These are phyloP conservation scores for Ganaspis sp. DNA, from an alignment of 1,140 invertebrate species.

Conservation along the genomic window DNA sequence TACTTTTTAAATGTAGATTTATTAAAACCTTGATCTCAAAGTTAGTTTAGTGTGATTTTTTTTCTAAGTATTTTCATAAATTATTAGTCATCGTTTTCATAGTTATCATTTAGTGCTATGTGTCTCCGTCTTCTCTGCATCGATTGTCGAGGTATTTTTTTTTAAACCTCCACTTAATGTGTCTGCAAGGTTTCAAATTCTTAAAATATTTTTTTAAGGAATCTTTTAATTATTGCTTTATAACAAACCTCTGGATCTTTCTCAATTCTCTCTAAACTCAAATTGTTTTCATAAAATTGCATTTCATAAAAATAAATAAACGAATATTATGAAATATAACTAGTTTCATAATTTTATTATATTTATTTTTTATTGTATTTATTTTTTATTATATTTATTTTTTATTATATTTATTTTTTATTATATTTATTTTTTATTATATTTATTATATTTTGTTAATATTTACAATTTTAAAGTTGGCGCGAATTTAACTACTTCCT, in stretches of 20 bases:
- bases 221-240: conserved; percentile 36
- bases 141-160: conserved; percentile 76
- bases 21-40: conserved; percentile 1
- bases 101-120: conserved; percentile 62
- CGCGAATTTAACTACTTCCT: too few relatives aligned
- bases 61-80: conserved; percentile 31
- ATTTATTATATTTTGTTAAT: too few relatives aligned
- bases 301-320: too few relatives aligned
- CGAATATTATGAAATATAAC: too few relatives aligned
- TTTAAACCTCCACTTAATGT: not conserved
- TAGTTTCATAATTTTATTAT: too few relatives aligned
- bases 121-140: conserved; percentile 77
- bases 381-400: too few relatives aligned
- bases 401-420: too few relatives aligned
- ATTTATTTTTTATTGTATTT: too few relatives aligned
- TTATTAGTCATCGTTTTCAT: not conserved
- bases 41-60: conserved; percentile 23
- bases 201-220: conserved; percentile 41
- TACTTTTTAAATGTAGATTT: conserved; percentile 29
- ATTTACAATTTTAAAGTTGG: conserved; percentile 32
- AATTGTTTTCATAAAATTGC: too few relatives aligned
- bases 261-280: too few relatives aligned
- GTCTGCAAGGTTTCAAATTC: conserved; percentile 19
- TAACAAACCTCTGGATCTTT: too few relatives aligned
- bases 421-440: too few relatives aligned